Evolutionary conservation across 2,888 invertebrate species (phyloP), one percentile per base, ranked within the genome.

Genomic region (Ernsta delagoae): DNA sequence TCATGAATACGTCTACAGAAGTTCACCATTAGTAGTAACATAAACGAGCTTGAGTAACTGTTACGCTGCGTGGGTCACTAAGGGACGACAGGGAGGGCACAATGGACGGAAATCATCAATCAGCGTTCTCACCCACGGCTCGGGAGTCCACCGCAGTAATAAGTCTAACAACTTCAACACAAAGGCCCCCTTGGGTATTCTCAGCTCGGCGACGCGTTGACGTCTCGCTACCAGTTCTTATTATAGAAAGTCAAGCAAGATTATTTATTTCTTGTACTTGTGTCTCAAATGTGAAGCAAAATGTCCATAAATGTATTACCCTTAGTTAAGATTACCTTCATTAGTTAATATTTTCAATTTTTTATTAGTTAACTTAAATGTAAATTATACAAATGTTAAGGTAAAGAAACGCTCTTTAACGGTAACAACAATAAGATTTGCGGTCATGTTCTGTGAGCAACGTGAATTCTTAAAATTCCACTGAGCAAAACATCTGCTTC

Each of bases 101-200:
- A 75, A 76, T 75, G 73, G 73, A 73, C 77, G 77, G 77, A 77
- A 73, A 75, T 73, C 64, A 71, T 75, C 75, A 76, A 77, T 77
- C 75, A 74, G 68, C 71, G 70, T 76, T 77, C 77, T 74, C 75
- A 75, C 74, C 71, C 73, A 72, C 73, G 67, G 65, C 61, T 70
- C 67, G 75, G 72, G 73, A 71, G 72, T 69, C 64, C 62, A 65
- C 61, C 57, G 36, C 48, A 63, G 65, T 68, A 67, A 71, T 70
- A 70, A 68, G 62, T 62, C 61, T 12, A 59, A 50, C 62, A 34
- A 68, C 9, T 68, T 62, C 60, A 39, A 63, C 59, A 64, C 68
- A 68, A 63, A 57, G 56, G 62, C 63, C 59, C 69, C 69, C 63
- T 69, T 53, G 50, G 34, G 59, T 59, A 59, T 69, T 69, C 69